phyloP scores from a whole-genome alignment of 2,888 invertebrate genomes.

The Peribatodes rhomboidaria region DNA sequence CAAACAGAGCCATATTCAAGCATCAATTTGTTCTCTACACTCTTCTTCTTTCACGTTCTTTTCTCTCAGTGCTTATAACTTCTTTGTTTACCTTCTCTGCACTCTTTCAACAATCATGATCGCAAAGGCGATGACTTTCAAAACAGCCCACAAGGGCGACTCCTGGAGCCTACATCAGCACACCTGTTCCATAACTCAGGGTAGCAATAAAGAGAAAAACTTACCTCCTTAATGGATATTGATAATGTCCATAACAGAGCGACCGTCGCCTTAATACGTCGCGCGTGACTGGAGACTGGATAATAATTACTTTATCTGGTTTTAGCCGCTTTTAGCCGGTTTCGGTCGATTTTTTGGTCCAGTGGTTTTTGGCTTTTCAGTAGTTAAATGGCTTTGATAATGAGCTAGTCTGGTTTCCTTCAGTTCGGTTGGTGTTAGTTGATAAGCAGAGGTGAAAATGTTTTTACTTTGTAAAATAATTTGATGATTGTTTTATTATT shows the following conservation, averaged over 20 bases:
- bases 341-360: conserved; percentile 22
- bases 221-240: conserved; percentile 59
- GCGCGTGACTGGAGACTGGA: conserved; percentile 49
- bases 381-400: conserved; percentile 19
- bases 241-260: conserved; percentile 58
- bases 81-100: too few species aligned
- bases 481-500: neutral
- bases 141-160: conserved; percentile 18
- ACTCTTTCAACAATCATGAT: neutral
- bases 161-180: conserved; percentile 36
- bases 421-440: neutral
- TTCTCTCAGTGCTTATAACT: too few species aligned
- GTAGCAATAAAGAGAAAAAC: conserved; percentile 61
- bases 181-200: conserved; percentile 55
- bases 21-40: too few species aligned
- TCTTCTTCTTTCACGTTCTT: too few species aligned
- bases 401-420: conserved; percentile 8
- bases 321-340: conserved; percentile 26
- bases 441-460: too few species aligned
- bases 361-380: conserved; percentile 2
- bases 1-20: too few species aligned
- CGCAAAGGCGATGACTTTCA: neutral
- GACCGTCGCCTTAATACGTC: conserved; percentile 45
- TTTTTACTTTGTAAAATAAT: neutral
- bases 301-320: conserved; percentile 39